Conservation (phyloP, 2,113 vertebrate genomes). For the Prionailurus bengalensis region DNA sequence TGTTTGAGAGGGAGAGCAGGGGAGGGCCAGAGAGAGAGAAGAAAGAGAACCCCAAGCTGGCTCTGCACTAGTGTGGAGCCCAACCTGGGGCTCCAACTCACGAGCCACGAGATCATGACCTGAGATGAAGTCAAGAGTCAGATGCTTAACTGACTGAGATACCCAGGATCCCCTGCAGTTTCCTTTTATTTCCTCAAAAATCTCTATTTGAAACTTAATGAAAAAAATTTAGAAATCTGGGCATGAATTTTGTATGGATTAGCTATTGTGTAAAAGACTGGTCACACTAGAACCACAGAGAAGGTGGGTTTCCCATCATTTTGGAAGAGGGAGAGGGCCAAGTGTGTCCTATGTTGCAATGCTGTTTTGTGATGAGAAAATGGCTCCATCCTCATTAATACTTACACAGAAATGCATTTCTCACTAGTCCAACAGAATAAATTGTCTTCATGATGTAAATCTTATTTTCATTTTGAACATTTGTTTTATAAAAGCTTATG, state of each 20-base stretch:
- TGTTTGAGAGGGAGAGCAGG: too few species aligned
- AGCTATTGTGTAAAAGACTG: not conserved
- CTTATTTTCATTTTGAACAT: conserved; percentile 4
- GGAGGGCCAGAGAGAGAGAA: too few species aligned
- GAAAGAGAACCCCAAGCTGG: too few species aligned
- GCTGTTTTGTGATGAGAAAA: not conserved
- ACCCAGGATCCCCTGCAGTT: too few species aligned
- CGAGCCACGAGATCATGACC: too few species aligned
- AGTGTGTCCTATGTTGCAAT: not conserved
- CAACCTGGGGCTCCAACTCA: too few species aligned
- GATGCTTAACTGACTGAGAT: too few species aligned
- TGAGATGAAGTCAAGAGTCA: too few species aligned
- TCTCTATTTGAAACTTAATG: not conserved
- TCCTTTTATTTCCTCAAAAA: not conserved
- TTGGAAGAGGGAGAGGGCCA: not conserved
- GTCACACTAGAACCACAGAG: not conserved
- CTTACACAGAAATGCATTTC: not conserved
- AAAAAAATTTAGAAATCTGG: not conserved
- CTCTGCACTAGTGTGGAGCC: too few species aligned
- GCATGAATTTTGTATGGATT: not conserved
- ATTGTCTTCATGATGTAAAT: not conserved
- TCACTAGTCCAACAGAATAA: not conserved
- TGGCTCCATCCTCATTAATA: not conserved
- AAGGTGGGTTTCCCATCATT: not conserved
- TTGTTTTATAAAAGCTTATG: not conserved